Evolutionary conservation across 2,888 invertebrate genomes (phyloP).

Genomic region (Drosophila neoperkinsi): DNA sequence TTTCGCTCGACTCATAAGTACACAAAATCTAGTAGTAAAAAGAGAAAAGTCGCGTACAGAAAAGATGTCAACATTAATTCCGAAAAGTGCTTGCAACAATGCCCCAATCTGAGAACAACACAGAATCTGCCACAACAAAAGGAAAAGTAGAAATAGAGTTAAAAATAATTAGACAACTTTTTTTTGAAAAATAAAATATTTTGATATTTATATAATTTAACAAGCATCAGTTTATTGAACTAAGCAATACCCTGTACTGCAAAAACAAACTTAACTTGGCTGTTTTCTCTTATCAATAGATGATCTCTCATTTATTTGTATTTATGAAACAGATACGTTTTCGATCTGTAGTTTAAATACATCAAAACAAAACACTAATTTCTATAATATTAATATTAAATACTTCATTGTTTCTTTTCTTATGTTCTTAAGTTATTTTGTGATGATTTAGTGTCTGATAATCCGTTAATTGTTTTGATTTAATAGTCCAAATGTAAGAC

Average conservation of each 20-base stretch:
- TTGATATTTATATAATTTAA: not conserved
- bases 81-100: slow-evolving; percentile 8
- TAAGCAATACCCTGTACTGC: slow-evolving; percentile 7
- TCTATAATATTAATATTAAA: not conserved
- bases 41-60: slow-evolving; percentile 16
- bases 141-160: slow-evolving; percentile 36
- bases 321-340: not conserved
- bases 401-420: not conserved
- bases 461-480: not conserved
- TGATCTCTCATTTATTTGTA: not conserved
- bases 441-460: not conserved
- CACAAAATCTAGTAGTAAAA: not conserved
- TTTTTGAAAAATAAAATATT: not conserved
- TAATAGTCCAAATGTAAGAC: not conserved
- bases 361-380: not conserved
- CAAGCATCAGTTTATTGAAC: not conserved
- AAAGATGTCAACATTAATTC: slow-evolving; percentile 24
- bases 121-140: slow-evolving; percentile 1
- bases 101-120: not conserved
- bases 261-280: not conserved
- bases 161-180: slow-evolving; percentile 43
- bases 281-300: not conserved
- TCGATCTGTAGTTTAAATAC: too few species aligned
- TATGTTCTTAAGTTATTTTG: not conserved
- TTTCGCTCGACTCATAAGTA: not conserved